phyloP scores from a whole-genome alignment of 2,113 vertebrate genomes.

The Forbesichthys papilliferus region DNA sequence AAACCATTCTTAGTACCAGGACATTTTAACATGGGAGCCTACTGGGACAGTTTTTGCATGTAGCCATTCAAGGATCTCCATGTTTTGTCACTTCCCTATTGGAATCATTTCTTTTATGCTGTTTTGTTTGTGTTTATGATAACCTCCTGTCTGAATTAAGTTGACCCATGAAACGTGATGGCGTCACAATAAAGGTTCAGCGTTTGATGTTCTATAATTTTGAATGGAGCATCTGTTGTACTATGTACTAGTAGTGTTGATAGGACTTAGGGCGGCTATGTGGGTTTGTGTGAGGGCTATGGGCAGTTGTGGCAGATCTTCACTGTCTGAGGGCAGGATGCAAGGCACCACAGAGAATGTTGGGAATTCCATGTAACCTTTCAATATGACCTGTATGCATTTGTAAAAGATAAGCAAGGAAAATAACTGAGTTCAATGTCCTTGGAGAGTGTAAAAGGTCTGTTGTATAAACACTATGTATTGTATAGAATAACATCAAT shows the following conservation, averaged over 20 bases:
- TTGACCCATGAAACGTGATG: too few species aligned
- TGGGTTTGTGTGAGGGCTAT: not conserved
- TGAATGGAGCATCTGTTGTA: conserved; percentile 11
- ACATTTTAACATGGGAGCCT: too few species aligned
- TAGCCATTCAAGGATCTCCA: too few species aligned
- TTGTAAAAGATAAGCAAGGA: conserved; percentile 32
- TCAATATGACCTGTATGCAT: conserved; percentile 43
- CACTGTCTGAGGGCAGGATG: conserved; percentile 53
- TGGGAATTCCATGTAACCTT: conserved; percentile 65
- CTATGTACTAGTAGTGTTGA: too few species aligned
- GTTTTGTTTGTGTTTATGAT: too few species aligned
- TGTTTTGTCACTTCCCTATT: too few species aligned
- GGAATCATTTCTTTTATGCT: too few species aligned
- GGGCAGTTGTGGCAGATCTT: conserved; percentile 47
- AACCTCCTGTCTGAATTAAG: too few species aligned
- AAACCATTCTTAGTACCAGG: too few species aligned
- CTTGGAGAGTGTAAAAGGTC: conserved; percentile 44
- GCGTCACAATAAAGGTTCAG: too few species aligned
- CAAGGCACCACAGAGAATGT: conserved; percentile 62
- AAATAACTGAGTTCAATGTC: conserved; percentile 31
- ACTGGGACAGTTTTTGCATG: too few species aligned
- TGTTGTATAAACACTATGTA: conserved; percentile 28
- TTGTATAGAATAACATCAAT: conserved; percentile 5
- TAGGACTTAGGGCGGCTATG: conserved; percentile 7
- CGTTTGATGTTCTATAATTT: not conserved